phyloP scores from a whole-genome alignment of 2,113 vertebrate genomes.

The Rhynchomys soricoides region DNA sequence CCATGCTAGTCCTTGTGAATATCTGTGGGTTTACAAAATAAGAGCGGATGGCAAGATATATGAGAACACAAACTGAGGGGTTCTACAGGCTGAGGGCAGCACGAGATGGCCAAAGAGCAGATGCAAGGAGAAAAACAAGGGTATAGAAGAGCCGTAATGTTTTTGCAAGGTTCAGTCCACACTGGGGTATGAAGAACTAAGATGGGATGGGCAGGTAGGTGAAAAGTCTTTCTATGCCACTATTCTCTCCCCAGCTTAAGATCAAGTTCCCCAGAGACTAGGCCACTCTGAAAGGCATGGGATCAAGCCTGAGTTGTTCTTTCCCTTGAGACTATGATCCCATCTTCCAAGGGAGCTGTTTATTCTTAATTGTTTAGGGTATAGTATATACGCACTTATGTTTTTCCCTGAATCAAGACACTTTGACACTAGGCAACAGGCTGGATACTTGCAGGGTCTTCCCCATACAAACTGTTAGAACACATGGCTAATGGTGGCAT shows the following conservation, averaged over 20 bases:
- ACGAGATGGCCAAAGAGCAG: background rate
- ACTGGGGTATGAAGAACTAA: background rate
- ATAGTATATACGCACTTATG: rapidly evolving
- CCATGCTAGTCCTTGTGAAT: background rate
- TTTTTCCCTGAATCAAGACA: background rate
- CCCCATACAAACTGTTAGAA: background rate
- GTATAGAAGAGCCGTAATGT: rapidly evolving
- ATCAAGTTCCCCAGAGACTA: rapidly evolving
- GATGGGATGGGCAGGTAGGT: no score
- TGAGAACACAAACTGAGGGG: background rate
- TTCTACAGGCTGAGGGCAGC: rapidly evolving
- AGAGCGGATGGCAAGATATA: background rate
- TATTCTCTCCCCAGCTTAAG: background rate
- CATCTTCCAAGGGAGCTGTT: background rate
- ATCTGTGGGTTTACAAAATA: background rate
- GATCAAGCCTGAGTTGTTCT: background rate
- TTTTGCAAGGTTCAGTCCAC: background rate
- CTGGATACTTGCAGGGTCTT: no score
- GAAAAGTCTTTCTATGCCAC: background rate
- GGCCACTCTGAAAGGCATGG: background rate
- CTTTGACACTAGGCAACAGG: background rate
- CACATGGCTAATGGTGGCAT: background rate
- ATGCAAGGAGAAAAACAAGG: rapidly evolving
- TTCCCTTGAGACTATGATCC: background rate
- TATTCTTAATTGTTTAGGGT: background rate